Evolutionary conservation across 2,888 invertebrate species (phyloP).

Genomic region (Tenthredo amoena): DNA sequence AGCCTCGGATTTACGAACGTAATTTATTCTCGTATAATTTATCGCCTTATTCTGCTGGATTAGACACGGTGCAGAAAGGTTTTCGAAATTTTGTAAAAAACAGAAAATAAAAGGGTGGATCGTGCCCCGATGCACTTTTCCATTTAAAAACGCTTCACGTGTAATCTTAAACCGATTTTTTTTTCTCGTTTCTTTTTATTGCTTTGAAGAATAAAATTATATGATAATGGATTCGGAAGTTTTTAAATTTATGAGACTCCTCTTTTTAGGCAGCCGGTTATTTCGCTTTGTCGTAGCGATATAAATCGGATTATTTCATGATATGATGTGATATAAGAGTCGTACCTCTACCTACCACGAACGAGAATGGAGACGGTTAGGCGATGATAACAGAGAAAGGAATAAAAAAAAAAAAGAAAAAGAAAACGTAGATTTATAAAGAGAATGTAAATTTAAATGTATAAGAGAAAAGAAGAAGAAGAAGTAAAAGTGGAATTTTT

Average conservation of each 20-base stretch:
- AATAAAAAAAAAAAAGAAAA: constrained; percentile 21
- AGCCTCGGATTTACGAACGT: background rate
- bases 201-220: background rate
- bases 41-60: background rate
- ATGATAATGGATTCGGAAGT: background rate
- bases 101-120: background rate
- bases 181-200: background rate
- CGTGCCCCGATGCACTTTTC: background rate
- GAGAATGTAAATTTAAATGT: constrained; percentile 36
- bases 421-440: constrained; percentile 21
- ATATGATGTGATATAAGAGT: background rate
- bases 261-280: background rate
- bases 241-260: background rate
- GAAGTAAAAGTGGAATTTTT: constrained; percentile 32
- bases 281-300: background rate
- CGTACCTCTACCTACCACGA: background rate
- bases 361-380: background rate
- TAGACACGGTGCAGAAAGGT: background rate
- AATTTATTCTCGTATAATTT: background rate
- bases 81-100: background rate
- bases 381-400: background rate
- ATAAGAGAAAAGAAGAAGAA: constrained; percentile 40
- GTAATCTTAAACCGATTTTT: background rate
- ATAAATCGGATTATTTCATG: background rate
- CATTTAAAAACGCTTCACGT: background rate